Evolutionary conservation across 2,888 invertebrate genomes (phyloP), one percentile per base, ranked within the genome.

Genomic region (Netelia inedita): DNA sequence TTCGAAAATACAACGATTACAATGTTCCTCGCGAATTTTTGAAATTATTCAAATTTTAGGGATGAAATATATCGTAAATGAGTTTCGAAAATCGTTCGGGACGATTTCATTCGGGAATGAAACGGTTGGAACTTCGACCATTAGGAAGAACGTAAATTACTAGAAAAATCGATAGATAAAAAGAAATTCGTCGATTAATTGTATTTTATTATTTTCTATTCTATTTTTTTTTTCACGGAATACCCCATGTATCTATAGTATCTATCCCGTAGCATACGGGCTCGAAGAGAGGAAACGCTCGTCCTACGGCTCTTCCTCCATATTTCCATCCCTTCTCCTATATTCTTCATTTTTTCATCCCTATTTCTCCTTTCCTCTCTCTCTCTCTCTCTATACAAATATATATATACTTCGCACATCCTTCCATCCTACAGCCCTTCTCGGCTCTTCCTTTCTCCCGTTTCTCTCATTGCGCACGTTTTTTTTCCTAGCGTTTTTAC

Each of bases 401-500:
- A 63, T 61, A 72, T 76, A 46, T 66, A 21, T 68, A 73, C 35
- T 28, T 46, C 46, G 75, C 59, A 71, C 61, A n/a, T 63, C n/a
- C 71, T 78, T 72, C 55, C 82, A 43, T 43, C 80, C 78, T 66
- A 53, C 41, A 65, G 35, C 73, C 11, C 59, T 50, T 11, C 28
- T 35, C 35, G 41, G 11, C 35, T 76, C 61, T 10, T 69, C 61
- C 75, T 75, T 65, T 82, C 78, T 16, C 65, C 28, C 11, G 46
- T 85, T 86, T 83, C 84, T 86, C 85, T 86, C 84, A 79, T 53
- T 85, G 71, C 82, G 74, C 73, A 41, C 78, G 61, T 79, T 80
- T 79, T 75, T 80, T 46, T 75, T 82, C 63, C 87, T 46, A 50
- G 55, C 35, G 46, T 74, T 76, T 85, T 73, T 50, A 35, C 50